phyloP scores from a whole-genome alignment of 2,113 vertebrate species.

The Hyaena hyaena region DNA sequence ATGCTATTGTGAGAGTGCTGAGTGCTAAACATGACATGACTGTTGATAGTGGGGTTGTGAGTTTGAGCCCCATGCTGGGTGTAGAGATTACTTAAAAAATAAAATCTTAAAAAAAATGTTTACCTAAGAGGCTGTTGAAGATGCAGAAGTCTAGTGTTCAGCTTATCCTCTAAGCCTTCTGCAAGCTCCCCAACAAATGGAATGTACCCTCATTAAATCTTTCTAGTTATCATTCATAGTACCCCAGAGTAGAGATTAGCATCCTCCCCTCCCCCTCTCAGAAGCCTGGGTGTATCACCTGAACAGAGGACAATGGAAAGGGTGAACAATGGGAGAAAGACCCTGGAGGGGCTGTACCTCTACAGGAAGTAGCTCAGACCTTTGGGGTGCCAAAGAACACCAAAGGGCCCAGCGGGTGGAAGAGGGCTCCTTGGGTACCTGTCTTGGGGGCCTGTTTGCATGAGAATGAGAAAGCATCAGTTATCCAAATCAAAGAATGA shows the following conservation, averaged over 20 bases:
- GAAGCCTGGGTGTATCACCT: neutral
- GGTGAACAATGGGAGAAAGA: neutral
- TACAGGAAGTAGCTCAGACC: neutral
- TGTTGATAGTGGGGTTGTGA: too few relatives aligned
- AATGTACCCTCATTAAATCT: neutral
- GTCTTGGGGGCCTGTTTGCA: neutral
- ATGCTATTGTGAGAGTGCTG: neutral
- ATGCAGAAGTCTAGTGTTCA: neutral
- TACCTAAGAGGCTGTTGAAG: neutral
- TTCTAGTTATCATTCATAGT: neutral
- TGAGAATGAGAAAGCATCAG: slow-evolving; percentile 34
- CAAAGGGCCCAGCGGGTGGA: neutral
- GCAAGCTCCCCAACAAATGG: neutral
- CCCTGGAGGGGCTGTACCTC: neutral
- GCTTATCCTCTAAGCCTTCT: neutral
- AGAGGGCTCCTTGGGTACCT: neutral
- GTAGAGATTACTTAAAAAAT: too few relatives aligned
- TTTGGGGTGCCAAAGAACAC: neutral
- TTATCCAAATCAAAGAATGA: neutral
- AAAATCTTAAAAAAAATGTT: too few relatives aligned
- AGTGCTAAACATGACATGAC: neutral
- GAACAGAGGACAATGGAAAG: neutral
- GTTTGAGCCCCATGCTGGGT: too few relatives aligned
- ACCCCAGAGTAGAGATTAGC: neutral
- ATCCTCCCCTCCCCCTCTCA: neutral